Conservation (phyloP, 92 coral and sea anemone species). For the Pocillopora grandis region DNA sequence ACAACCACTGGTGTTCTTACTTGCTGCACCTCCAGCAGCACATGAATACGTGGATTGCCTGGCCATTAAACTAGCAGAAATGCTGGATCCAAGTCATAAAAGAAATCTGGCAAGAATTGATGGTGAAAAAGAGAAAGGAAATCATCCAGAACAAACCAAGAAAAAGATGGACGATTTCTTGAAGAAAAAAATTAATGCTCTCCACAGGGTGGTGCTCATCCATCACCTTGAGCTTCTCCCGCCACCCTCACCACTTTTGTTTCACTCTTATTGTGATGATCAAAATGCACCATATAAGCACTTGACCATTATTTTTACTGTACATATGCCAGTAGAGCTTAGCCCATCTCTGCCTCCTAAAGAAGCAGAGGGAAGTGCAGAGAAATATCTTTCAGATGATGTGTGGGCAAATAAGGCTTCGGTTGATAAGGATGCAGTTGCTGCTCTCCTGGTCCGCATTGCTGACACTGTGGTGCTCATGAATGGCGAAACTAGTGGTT, state of each 20-base stretch:
- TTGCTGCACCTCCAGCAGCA: constrained; percentile 75
- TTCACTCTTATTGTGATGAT: constrained; percentile 85
- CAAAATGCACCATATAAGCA: constrained; percentile 83
- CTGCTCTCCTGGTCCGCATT: constrained; percentile 83
- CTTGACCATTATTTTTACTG: constrained; percentile 84
- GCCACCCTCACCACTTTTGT: constrained; percentile 74
- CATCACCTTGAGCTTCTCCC: constrained; percentile 77
- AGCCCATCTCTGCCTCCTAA: constrained; percentile 47
- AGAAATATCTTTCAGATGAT: constrained; percentile 56
- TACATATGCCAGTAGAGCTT: constrained; percentile 69
- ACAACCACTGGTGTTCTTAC: constrained; percentile 77
- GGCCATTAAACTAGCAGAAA: constrained; percentile 63
- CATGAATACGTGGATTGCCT: constrained; percentile 68
- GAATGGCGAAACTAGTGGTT: constrained; percentile 55
- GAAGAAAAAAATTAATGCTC: constrained; percentile 44
- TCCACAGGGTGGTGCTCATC: constrained; percentile 67
- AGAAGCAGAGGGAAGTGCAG: constrained; percentile 77
- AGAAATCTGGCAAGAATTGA: constrained; percentile 30
- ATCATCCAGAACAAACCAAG: constrained; percentile 55
- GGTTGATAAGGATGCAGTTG: constrained; percentile 70
- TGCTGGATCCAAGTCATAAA: constrained; percentile 43
- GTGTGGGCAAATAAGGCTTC: constrained; percentile 55
- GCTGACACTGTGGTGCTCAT: constrained; percentile 84
- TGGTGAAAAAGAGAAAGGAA: constrained; percentile 24
- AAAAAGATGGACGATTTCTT: constrained; percentile 57